These are phyloP conservation scores for Acromyrmex heyeri DNA, from an alignment of 1,140 invertebrate species.

Conservation along the genomic window DNA sequence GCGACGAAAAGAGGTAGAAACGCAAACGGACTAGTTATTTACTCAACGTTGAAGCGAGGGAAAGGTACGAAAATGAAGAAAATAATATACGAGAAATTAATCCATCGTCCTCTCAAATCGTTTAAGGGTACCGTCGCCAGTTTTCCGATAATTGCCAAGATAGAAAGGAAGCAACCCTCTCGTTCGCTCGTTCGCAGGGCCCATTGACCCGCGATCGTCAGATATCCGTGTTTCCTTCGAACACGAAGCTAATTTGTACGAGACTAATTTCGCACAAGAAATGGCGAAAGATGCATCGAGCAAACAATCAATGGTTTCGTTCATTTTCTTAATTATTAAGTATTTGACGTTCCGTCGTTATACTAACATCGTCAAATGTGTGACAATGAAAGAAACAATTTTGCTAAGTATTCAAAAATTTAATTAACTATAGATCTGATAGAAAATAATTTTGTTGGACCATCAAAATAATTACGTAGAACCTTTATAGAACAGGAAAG, in stretches of 20 bases:
- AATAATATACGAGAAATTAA: slow-evolving; percentile 11
- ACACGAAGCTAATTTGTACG: slow-evolving; percentile 22
- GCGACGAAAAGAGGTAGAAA: not conserved
- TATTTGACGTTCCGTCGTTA: not conserved
- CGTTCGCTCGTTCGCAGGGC: not conserved
- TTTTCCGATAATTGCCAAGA: slow-evolving; percentile 48
- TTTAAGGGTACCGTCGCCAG: not conserved
- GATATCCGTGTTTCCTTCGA: slow-evolving; percentile 14
- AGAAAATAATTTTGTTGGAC: no score
- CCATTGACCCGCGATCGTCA: slow-evolving; percentile 14
- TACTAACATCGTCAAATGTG: not conserved
- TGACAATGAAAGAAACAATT: no score
- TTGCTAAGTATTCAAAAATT: no score
- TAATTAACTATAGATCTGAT: no score
- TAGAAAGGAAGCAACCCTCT: slow-evolving; percentile 2
- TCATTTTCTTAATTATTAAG: not conserved
- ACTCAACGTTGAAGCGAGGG: not conserved
- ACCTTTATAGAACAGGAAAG: no score
- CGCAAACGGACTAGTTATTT: not conserved
- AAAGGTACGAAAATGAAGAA: slow-evolving; percentile 29
- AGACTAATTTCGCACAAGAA: slow-evolving; percentile 12
- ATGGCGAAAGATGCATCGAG: not conserved
- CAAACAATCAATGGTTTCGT: not conserved
- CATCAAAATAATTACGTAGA: no score
- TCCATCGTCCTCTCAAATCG: not conserved